Base-by-base conservation (phyloP, 1,140 invertebrate genomes). In the Scylla paramamosain region DNA sequence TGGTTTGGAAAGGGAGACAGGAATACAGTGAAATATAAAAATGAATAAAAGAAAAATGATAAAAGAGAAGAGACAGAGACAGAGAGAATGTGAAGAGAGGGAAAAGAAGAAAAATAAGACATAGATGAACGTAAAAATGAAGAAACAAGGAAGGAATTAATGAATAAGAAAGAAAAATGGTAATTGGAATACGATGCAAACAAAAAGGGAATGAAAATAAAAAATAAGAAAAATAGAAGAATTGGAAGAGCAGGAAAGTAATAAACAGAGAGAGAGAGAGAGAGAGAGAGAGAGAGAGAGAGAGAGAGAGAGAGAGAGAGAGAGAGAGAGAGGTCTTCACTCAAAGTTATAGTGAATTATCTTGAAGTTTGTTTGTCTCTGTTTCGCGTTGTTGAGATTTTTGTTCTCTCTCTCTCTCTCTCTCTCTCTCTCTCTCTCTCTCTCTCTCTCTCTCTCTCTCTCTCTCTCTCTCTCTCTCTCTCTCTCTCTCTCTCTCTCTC, bases 281-380 rank as follows among this genome's bases (percentile, higher is more conserved):
- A 77, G 67, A 77, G 67, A 77, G 67, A 77, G 52, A 59, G 52
- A n/a, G 67, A 25, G 67, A 7, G 67, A 7, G 52, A 14, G 10
- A 77, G 67, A 77, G 67, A 77, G 67, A 77, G 67, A 77, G 67
- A 77, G 67, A 77, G 67, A 77, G 67, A 77, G 52, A 59, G 52
- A n/a, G 67, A 25, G 67, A 7, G 67, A 7, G 52, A 14, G 67
- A 20, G 2, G 16, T 59, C 52, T 12, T 59, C 16, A 59, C 52
- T 59, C 52, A 77, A 77, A n/a, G 25, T 77, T 77, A 59, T 59
- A 20, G 52, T 3, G 52, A n/a, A 77, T 77, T 77, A 77, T 77
- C n/a, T n/a, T 77, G n/a, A 77, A n/a, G 25, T 77, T 77, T 77
- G 67, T 77, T 77, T 77, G 16, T 77, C 59, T 67, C 67, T 20